Evolutionary conservation across 2,888 invertebrate species (phyloP).

Genomic region (Sminthurinus aureus): DNA sequence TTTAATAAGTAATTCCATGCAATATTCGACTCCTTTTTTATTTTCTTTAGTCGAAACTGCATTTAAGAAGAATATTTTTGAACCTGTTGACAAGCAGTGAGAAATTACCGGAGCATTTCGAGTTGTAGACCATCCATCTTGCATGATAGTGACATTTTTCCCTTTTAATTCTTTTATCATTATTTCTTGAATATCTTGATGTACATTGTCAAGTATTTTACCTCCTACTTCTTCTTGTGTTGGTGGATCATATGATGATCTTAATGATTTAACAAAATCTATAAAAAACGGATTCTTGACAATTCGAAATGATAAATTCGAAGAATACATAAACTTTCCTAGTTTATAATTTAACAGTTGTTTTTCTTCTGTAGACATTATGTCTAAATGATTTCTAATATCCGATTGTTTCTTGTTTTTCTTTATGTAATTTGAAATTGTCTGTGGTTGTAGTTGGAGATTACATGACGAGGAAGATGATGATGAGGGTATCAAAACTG

Average conservation of each 20-base stretch:
- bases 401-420: too few relatives aligned
- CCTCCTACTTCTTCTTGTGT: background rate
- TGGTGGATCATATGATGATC: background rate
- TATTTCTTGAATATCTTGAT: background rate
- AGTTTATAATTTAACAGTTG: background rate
- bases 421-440: background rate
- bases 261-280: background rate
- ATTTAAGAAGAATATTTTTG: background rate
- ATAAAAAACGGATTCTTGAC: background rate
- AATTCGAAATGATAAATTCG: background rate
- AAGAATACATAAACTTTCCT: background rate
- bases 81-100: background rate
- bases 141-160: background rate
- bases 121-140: slow-evolving; percentile 2
- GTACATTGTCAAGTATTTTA: background rate
- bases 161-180: background rate
- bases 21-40: background rate
- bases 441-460: background rate
- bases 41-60: background rate
- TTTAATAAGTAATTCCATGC: background rate
- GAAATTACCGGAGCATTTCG: background rate
- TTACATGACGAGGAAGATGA: too few relatives aligned
- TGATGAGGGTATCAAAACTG: background rate
- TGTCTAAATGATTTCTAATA: background rate
- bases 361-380: background rate